Percentiles rank a stretch among this genome's conserved stretches.
Conservation (phyloP, 2,888 invertebrate species). For the Clanis bilineata region DNA sequence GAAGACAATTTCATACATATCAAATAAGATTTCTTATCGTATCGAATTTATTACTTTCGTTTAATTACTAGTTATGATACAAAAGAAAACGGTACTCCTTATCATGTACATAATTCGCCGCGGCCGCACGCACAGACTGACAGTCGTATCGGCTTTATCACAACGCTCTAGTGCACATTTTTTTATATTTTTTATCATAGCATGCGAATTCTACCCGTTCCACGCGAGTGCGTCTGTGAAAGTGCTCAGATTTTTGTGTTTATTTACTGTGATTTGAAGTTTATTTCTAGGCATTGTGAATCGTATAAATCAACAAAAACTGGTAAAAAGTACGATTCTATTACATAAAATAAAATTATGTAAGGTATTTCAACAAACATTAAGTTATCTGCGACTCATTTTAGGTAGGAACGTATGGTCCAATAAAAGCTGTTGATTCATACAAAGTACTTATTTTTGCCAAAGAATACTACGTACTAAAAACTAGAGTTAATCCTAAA, state of each 20-base stretch:
- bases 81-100: conserved; percentile 6
- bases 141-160: conserved; percentile 15
- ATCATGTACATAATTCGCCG: conserved; percentile 8
- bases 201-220: conserved; percentile 12
- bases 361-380: no score
- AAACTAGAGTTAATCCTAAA: no score
- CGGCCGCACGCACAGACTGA: conserved; percentile 3
- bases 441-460: no score
- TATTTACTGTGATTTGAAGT: neutral
- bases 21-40: conserved; percentile 20
- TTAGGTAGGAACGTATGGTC: no score
- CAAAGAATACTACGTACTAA: no score
- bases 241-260: neutral
- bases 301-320: neutral
- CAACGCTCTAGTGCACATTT: conserved; percentile 6
- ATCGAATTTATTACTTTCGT: conserved; percentile 14
- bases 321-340: no score
- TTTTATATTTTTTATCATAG: neutral
- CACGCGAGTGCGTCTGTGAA: conserved; percentile 1
- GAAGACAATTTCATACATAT: neutral
- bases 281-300: neutral
- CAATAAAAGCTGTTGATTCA: no score
- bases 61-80: conserved; percentile 6
- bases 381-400: no score
- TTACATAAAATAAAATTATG: no score